Percentiles rank a stretch among this genome's conserved stretches.
These are phyloP conservation scores for Drosophila aldrichi DNA, from an alignment of 2,888 invertebrate genomes.

Conservation along the genomic window DNA sequence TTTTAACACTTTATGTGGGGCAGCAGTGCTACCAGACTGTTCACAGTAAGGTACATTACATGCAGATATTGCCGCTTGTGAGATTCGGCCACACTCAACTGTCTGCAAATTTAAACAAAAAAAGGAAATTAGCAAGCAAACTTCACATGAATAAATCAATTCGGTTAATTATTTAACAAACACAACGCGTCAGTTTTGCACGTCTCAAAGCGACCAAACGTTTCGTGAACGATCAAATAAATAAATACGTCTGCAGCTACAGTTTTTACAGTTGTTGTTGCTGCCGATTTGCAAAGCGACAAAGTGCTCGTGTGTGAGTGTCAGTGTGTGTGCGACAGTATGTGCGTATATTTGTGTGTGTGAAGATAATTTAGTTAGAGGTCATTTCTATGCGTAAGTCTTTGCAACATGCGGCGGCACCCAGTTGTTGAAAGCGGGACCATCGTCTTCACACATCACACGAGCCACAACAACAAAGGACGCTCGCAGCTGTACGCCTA, in stretches of 20 bases:
- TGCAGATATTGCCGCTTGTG: conserved; percentile 5
- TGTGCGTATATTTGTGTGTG: conserved; percentile 28
- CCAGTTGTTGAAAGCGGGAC: conserved; percentile 50
- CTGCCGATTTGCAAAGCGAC: conserved; percentile 56
- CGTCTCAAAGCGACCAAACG: conserved; percentile 33
- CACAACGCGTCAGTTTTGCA: conserved; percentile 48
- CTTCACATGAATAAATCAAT: conserved; percentile 21
- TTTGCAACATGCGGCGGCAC: conserved; percentile 74
- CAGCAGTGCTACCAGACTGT: conserved; percentile 32
- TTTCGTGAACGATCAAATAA: conserved; percentile 19
- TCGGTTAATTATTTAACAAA: conserved; percentile 24
- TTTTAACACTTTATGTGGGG: background rate
- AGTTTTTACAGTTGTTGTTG: conserved; percentile 39
- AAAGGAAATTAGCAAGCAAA: conserved; percentile 57
- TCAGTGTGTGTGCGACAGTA: conserved; percentile 15
- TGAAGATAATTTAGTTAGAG: conserved; percentile 63
- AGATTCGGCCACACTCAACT: conserved; percentile 50
- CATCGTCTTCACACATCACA: conserved; percentile 27
- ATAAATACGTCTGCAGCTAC: conserved; percentile 1
- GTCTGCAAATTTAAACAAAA: conserved; percentile 75
- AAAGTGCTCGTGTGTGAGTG: conserved; percentile 36
- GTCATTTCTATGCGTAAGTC: conserved; percentile 66
- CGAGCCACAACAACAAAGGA: conserved; percentile 51
- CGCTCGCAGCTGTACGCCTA: conserved; percentile 55
- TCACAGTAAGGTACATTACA: background rate